These are phyloP conservation scores for Leptopilina drosophilae DNA, from an alignment of 2,888 invertebrate genomes.

Conservation along the genomic window DNA sequence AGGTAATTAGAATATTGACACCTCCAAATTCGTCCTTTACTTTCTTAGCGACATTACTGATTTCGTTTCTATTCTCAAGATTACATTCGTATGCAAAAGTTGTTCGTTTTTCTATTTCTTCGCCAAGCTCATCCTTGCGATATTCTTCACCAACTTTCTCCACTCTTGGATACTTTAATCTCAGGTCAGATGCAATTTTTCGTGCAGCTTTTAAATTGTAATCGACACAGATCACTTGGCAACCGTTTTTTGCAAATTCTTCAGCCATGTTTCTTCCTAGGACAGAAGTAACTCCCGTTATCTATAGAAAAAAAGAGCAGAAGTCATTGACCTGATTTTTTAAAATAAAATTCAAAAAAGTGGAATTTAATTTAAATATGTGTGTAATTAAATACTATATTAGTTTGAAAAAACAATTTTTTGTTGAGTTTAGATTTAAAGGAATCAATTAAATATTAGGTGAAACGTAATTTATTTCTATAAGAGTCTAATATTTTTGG, in stretches of 20 bases:
- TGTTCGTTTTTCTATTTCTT: slow-evolving; percentile 41
- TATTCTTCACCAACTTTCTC: slow-evolving; percentile 57
- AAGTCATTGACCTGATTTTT: background rate
- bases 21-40: slow-evolving; percentile 68
- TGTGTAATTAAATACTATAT: background rate
- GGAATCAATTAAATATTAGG: no score
- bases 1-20: slow-evolving; percentile 71
- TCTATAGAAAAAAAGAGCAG: slow-evolving; percentile 53
- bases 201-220: slow-evolving; percentile 56
- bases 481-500: no score
- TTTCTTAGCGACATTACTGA: slow-evolving; percentile 63
- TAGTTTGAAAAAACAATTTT: no score
- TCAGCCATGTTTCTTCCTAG: slow-evolving; percentile 68
- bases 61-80: slow-evolving; percentile 63
- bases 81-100: slow-evolving; percentile 66
- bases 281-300: slow-evolving; percentile 68
- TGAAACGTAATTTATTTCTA: no score
- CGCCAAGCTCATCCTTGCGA: slow-evolving; percentile 54
- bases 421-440: no score
- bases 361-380: background rate
- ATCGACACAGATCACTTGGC: slow-evolving; percentile 70
- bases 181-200: slow-evolving; percentile 56
- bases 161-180: slow-evolving; percentile 53
- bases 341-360: slow-evolving; percentile 22
- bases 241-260: slow-evolving; percentile 69